phyloP scores from a whole-genome alignment of 1,140 invertebrate genomes.

The Aphidius gifuensis region DNA sequence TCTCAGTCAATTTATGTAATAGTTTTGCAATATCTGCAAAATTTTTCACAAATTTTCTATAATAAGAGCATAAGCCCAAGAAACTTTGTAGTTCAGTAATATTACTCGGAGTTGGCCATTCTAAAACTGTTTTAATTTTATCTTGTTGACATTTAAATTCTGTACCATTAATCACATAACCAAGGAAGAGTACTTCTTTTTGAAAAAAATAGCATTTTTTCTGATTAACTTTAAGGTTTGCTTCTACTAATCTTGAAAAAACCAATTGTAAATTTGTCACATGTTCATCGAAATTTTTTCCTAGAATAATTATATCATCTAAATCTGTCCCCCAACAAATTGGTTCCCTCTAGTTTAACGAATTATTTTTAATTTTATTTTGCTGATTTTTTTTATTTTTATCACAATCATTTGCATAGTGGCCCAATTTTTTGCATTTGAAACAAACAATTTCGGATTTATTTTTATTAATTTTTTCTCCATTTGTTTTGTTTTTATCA shows the following conservation, averaged over 20 bases:
- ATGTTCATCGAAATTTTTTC: slow-evolving; percentile 31
- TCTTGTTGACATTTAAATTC: too few relatives aligned
- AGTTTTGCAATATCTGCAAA: slow-evolving; percentile 8
- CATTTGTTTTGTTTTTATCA: background rate
- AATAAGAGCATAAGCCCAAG: slow-evolving; percentile 9
- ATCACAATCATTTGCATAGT: slow-evolving; percentile 8
- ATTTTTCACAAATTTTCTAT: slow-evolving; percentile 1
- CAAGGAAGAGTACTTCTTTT: slow-evolving; percentile 28
- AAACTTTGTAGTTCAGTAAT: too few relatives aligned
- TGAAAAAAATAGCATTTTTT: slow-evolving; percentile 32
- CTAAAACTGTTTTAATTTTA: too few relatives aligned
- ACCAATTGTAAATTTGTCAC: slow-evolving; percentile 25
- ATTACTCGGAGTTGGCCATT: too few relatives aligned
- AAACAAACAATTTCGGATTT: background rate
- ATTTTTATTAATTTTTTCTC: background rate
- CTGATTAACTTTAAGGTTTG: slow-evolving; percentile 22
- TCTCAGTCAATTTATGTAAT: slow-evolving; percentile 2
- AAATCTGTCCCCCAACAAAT: slow-evolving; percentile 18
- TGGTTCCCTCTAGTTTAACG: too few relatives aligned
- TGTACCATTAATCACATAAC: too few relatives aligned
- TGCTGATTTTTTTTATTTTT: background rate
- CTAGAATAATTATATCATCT: slow-evolving; percentile 34
- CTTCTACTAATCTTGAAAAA: slow-evolving; percentile 27
- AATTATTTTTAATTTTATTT: too few relatives aligned
- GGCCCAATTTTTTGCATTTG: slow-evolving; percentile 2